Base-by-base conservation (phyloP, 2,113 vertebrate species). In the Chaetorhynchus papuensis region DNA sequence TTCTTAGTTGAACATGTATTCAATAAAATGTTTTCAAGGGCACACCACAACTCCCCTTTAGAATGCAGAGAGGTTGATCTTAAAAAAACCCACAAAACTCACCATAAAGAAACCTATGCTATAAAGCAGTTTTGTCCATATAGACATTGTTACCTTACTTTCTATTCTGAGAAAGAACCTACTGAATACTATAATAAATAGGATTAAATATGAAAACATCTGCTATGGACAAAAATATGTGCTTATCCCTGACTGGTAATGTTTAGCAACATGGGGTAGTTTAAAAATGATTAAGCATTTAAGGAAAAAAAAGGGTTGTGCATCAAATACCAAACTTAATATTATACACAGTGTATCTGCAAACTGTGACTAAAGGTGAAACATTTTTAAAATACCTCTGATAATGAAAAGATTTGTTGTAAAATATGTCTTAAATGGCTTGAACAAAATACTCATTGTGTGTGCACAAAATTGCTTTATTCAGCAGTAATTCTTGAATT, bases 311-410 rank as follows among this genome's bases (percentile, higher is more conserved):
- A 60, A 11, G 13, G 0, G 2, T 35, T 78, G 37, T 79, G 30
- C 49, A 89, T 92, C 72, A 68, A 92, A 92, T 70, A 56, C 65
- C 20, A 75, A 72, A 65, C 37, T 82, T 78, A 87, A 63, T 93
- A 76, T 37, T 61, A 53, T 59, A 47, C 54, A 47, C 15, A 69
- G 50, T 63, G 54, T 85, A 83, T 91, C 50, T 83, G 70, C 61
- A 83, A 93, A 90, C 37, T 87, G 61, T 93, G 91, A 85, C 74
- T 72, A 93, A 96, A 66, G 54, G 61, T 2, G 7, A 93, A 96
- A 88, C 54, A 96, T 91, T 94, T 94, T 86, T 37, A 11, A 96
- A 96, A 96, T 96, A 77, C 70, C 68, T 95, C 59, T 90, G 75
- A 91, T 90, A 90, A 91, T 96, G 82, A 96, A 94, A 91, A 91